Evolutionary conservation across 2,797 vertebrate species (phyloP).

Genomic region (Malurus splendens): DNA sequence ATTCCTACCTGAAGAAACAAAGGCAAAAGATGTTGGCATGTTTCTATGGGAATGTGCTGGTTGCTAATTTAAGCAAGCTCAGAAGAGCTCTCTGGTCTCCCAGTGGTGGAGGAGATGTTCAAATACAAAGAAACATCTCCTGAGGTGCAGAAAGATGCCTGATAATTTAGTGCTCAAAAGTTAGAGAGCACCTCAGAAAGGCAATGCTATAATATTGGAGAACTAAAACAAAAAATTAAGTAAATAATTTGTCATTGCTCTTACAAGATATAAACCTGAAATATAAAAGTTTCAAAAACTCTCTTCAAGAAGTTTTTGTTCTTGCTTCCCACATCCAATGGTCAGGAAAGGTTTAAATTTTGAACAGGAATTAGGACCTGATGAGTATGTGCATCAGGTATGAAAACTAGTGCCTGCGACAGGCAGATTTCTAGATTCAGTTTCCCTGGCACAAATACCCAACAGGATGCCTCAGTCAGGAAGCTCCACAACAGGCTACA

Average conservation of each 20-base stretch:
- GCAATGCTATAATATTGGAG: neutral
- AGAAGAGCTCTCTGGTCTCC: neutral
- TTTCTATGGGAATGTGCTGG: neutral
- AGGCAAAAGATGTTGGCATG: neutral
- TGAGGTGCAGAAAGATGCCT: neutral
- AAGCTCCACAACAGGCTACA: neutral
- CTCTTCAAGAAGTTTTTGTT: neutral
- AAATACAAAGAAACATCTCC: neutral
- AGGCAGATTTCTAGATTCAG: neutral
- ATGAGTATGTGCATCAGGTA: neutral
- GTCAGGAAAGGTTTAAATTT: neutral
- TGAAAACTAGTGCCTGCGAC: neutral
- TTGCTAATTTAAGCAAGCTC: neutral
- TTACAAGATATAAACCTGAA: neutral
- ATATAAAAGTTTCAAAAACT: neutral
- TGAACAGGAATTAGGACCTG: neutral
- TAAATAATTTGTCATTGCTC: neutral
- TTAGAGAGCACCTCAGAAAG: neutral
- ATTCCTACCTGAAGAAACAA: neutral
- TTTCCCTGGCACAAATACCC: neutral
- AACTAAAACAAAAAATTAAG: neutral
- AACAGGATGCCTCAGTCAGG: neutral
- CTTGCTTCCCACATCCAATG: neutral
- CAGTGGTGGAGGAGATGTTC: neutral
- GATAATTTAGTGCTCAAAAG: accelerated